A percentile compares a stretch with the other conserved stretches of the same genome.
These are phyloP conservation scores for Orchesella cincta DNA, from an alignment of 1,140 invertebrate species.

Conservation along the genomic window DNA sequence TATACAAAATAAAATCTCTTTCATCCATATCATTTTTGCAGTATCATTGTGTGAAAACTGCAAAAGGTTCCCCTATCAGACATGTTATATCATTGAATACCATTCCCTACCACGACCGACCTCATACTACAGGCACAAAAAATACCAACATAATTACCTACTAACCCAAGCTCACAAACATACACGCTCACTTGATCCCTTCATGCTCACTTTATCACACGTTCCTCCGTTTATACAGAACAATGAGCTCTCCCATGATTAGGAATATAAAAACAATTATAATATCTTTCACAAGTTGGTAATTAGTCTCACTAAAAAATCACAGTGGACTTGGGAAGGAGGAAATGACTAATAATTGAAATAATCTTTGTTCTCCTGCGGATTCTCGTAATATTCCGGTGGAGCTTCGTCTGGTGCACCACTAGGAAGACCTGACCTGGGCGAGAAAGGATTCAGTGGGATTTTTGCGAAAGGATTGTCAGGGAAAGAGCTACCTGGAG, in stretches of 20 bases:
- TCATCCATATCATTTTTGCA: not conserved
- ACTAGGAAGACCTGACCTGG: not conserved
- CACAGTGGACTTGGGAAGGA: not conserved
- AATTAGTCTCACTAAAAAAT: slow-evolving; percentile 21
- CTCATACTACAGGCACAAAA: not conserved
- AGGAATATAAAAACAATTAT: slow-evolving; percentile 3
- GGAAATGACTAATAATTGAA: slow-evolving; percentile 8
- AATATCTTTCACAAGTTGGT: slow-evolving; percentile 6
- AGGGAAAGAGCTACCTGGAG: not conserved
- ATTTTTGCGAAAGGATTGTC: slow-evolving; percentile 14
- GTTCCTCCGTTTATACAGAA: not conserved
- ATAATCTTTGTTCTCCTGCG: slow-evolving; percentile 5
- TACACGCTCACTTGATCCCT: slow-evolving; percentile 2
- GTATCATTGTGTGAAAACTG: not conserved
- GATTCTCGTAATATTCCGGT: not conserved
- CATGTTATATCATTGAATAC: not conserved
- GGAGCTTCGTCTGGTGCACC: not conserved
- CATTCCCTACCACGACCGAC: not conserved
- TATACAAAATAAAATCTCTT: too few species aligned
- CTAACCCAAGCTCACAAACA: not conserved
- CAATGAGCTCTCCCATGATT: slow-evolving; percentile 9
- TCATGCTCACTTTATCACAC: slow-evolving; percentile 1
- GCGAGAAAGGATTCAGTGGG: slow-evolving; percentile 1
- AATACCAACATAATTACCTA: not conserved
- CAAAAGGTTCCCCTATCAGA: not conserved